Base-by-base conservation (phyloP, 2,113 vertebrate genomes). In the Polypterus bichir region DNA sequence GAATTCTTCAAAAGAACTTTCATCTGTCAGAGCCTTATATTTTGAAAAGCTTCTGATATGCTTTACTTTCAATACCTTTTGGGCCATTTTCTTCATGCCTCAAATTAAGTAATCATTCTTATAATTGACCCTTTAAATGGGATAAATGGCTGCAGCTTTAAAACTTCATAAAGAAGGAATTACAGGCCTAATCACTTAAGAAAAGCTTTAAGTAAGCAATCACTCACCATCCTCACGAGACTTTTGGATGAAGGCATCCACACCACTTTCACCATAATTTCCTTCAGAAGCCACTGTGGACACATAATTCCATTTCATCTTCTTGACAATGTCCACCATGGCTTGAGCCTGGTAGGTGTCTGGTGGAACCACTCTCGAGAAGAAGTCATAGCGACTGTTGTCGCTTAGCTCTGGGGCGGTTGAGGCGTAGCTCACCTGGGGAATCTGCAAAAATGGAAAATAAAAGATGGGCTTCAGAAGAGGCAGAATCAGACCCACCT, bases 291-390 rank as follows among this genome's bases (percentile, higher is more conserved):
- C 94, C 55, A 97, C 81, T 1, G 94, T 97, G 74, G 92, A 96
- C 70, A 97, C 94, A 0, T 97, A 97, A 75, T 93, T 96, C 94
- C 94, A 97, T 71, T 83, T 87, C 82, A 97, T 90, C 58, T 91
- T 91, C 56, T 91, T 94, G 67, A 94, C 93, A 0, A 97, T 94
- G 79, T 97, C 94, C 78, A 97, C 90, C 94, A 97, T 97, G 63
- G 94, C 92, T 76, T 97, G 94, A 49, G 93, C 92, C 81, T 97
- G 94, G 78, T 93, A 93, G 3, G 94, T 97, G 81, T 97, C 94
- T 0, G 94, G 93, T 0, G 94, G 94, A 48, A 97, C 94, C 3
- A 97, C 94, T 0, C 94, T 88, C 47, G 93, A 97, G 79, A 97
- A 97, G 87, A 92, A 97, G 79, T 97, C 93, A 0, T 97, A 97